These are phyloP conservation scores for Meloidogyne floridensis DNA, from an alignment of 1,140 invertebrate genomes.

Conservation along the genomic window DNA sequence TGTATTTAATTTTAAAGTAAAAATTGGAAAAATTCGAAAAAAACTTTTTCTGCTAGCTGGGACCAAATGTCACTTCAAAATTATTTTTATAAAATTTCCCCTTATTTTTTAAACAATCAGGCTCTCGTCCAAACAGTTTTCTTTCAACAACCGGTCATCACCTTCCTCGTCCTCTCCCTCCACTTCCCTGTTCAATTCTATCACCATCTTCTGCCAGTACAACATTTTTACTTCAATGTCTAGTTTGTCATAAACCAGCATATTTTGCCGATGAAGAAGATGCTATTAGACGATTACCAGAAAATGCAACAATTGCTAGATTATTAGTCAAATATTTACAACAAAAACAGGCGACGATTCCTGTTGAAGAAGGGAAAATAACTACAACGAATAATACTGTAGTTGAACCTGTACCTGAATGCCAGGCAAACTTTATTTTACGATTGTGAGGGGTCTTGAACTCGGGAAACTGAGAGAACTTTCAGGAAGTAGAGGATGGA, in stretches of 20 bases:
- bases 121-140: conserved; percentile 43
- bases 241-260: conserved; percentile 44
- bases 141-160: conserved; percentile 33
- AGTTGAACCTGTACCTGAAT: background rate
- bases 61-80: background rate
- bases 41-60: too few species aligned
- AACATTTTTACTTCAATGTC: conserved; percentile 37
- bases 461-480: too few species aligned
- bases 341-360: background rate
- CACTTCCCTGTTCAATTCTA: conserved; percentile 21
- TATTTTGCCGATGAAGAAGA: conserved; percentile 50
- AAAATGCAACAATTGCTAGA: conserved; percentile 40
- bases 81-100: background rate
- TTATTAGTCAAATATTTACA: conserved; percentile 22
- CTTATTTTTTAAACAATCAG: conserved; percentile 9
- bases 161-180: conserved; percentile 17
- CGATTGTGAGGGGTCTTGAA: too few species aligned
- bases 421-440: background rate
- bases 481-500: too few species aligned
- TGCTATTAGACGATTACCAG: conserved; percentile 25
- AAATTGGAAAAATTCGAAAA: too few species aligned
- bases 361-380: background rate
- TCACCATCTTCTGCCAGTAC: conserved; percentile 18
- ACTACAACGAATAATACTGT: background rate
- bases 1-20: background rate